These are phyloP conservation scores for Chrysaora quinquecirrha DNA, from an alignment of 30 jellyfish, hydroid and myxozoan genomes.

Conservation along the genomic window DNA sequence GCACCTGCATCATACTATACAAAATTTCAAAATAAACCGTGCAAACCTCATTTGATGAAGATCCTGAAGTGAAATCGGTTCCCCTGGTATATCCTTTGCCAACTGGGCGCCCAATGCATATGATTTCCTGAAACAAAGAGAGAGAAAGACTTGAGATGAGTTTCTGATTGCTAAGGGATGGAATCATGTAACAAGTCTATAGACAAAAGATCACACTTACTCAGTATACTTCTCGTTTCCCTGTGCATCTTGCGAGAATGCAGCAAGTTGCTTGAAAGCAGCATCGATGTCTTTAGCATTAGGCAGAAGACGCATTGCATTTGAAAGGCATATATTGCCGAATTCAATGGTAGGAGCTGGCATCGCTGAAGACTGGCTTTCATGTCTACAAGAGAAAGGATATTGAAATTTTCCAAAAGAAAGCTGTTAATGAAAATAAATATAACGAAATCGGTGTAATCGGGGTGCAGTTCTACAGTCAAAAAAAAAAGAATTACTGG, in stretches of 20 bases:
- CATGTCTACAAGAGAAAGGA: slow-evolving; percentile 55
- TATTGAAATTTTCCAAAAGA: not conserved
- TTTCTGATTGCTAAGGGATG: too few relatives aligned
- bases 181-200: too few relatives aligned
- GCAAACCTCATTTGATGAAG: slow-evolving; percentile 63
- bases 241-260: slow-evolving; percentile 48
- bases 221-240: slow-evolving; percentile 56
- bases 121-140: slow-evolving; percentile 27
- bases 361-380: slow-evolving; percentile 97
- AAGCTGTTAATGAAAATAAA: too few relatives aligned
- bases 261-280: slow-evolving; percentile 44
- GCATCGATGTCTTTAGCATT: slow-evolving; percentile 44
- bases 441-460: too few relatives aligned
- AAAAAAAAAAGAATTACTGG: too few relatives aligned
- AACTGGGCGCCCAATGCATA: slow-evolving; percentile 66
- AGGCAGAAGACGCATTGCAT: slow-evolving; percentile 89
- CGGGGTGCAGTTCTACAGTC: too few relatives aligned
- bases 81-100: slow-evolving; percentile 67
- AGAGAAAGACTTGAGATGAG: not conserved
- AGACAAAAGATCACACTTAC: too few relatives aligned
- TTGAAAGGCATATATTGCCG: slow-evolving; percentile 86
- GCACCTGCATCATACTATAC: too few relatives aligned
- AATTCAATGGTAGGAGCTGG: slow-evolving; percentile 92
- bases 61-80: slow-evolving; percentile 65
- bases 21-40: too few relatives aligned